These are phyloP conservation scores for Microtus ochrogaster DNA, from an alignment of 2,113 vertebrate species.

Conservation along the genomic window DNA sequence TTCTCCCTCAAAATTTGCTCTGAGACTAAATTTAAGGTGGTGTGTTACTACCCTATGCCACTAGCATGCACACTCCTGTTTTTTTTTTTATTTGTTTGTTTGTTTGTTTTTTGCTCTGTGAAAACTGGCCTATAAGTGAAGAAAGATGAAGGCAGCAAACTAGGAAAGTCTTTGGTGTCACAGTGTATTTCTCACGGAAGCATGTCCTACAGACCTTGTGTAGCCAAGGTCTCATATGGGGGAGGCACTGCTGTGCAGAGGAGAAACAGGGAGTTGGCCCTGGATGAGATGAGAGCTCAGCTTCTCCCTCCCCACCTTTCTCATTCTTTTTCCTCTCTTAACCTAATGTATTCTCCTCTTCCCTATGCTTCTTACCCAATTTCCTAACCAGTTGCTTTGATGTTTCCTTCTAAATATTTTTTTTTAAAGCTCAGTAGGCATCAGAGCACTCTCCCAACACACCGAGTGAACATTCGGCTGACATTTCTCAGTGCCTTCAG, in stretches of 20 bases:
- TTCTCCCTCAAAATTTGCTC: neutral
- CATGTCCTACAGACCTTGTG: fast-evolving
- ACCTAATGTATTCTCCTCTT: neutral
- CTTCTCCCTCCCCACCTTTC: neutral
- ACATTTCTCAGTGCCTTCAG: slow-evolving; percentile 5
- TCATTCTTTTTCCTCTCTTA: neutral
- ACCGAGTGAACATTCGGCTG: slow-evolving; percentile 5
- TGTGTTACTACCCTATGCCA: neutral
- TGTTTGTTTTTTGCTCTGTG: neutral
- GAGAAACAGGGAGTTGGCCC: neutral
- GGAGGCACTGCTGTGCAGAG: neutral
- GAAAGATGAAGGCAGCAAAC: neutral
- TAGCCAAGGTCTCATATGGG: neutral
- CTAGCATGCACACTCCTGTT: neutral
- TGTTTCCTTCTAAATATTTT: slow-evolving; percentile 56
- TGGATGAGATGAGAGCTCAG: neutral
- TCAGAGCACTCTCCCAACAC: neutral
- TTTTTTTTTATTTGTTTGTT: neutral
- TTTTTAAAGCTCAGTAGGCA: slow-evolving; percentile 53
- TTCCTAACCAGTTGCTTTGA: slow-evolving; percentile 51
- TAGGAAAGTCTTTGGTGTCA: neutral
- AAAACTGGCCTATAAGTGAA: neutral
- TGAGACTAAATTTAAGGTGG: neutral
- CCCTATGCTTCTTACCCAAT: slow-evolving; percentile 24
- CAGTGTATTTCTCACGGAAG: neutral